phyloP scores from a whole-genome alignment of 35 echinoderm and acorn worm genomes.

The Eucidaris tribuloides region DNA sequence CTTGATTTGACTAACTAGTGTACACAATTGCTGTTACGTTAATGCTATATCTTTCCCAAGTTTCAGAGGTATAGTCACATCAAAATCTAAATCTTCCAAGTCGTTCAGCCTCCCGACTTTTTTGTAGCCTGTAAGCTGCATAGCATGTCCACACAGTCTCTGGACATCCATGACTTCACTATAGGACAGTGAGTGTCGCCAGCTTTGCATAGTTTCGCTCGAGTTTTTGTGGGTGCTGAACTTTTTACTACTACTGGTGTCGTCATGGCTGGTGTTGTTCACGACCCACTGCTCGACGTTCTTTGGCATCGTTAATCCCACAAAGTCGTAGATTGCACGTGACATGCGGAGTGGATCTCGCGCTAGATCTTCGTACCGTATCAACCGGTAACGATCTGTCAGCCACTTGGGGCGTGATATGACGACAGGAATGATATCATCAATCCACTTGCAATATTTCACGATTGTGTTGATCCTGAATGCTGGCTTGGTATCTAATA shows the following conservation, averaged over 20 bases:
- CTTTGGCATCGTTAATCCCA: conserved; percentile 60
- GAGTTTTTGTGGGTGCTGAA: conserved; percentile 94
- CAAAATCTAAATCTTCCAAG: conserved; percentile 10
- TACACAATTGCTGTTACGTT: too few species aligned
- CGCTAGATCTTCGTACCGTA: conserved; percentile 89
- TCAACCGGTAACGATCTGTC: conserved; percentile 60
- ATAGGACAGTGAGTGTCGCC: conserved; percentile 54
- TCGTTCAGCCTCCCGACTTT: neutral
- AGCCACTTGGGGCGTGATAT: conserved; percentile 59
- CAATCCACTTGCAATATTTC: conserved; percentile 77
- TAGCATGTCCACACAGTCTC: conserved; percentile 66
- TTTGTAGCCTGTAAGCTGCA: conserved; percentile 68
- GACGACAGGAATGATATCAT: conserved; percentile 51
- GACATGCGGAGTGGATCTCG: conserved; percentile 52
- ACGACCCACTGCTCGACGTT: conserved; percentile 65
- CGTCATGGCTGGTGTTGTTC: conserved; percentile 59
- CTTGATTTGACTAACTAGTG: too few species aligned
- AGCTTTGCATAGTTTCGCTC: conserved; percentile 43
- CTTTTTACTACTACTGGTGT: neutral
- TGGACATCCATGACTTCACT: conserved; percentile 70
- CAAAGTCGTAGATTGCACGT: conserved; percentile 71
- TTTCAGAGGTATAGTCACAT: conserved; percentile 14
- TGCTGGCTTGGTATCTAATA: neutral
- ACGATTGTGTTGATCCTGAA: conserved; percentile 61
- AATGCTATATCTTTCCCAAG: too few species aligned